These are phyloP conservation scores for Phaethornis superciliosus DNA, from an alignment of 2,113 vertebrate genomes.

Conservation along the genomic window DNA sequence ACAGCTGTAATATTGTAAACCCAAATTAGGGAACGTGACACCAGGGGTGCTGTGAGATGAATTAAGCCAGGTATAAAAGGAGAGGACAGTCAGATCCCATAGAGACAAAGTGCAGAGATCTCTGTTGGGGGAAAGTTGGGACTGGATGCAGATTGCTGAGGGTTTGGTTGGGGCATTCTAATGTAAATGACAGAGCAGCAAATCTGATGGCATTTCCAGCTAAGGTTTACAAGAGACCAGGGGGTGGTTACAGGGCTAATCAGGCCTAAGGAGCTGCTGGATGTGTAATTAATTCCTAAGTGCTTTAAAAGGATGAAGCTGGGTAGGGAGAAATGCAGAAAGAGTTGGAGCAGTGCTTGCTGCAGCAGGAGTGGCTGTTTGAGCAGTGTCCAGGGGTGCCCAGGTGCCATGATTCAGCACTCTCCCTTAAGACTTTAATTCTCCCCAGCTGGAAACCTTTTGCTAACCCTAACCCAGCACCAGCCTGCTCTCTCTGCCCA, in stretches of 20 bases:
- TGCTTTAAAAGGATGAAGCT: neutral
- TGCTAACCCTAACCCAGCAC: too few relatives aligned
- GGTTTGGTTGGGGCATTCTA: neutral
- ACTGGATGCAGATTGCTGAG: neutral
- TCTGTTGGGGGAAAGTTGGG: neutral
- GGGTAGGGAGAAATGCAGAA: neutral
- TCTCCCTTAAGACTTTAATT: neutral
- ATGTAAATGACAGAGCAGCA: neutral
- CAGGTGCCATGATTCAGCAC: neutral
- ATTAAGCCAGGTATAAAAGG: neutral
- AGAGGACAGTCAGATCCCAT: neutral
- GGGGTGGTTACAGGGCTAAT: neutral
- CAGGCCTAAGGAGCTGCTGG: neutral
- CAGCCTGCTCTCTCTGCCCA: neutral
- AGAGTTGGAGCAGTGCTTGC: neutral
- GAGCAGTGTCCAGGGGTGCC: neutral
- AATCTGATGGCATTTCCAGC: neutral
- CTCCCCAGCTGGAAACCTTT: neutral
- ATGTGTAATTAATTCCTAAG: neutral
- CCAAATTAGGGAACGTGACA: neutral
- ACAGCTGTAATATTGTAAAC: neutral
- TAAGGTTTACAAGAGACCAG: neutral
- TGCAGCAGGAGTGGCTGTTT: rapidly evolving
- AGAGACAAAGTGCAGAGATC: neutral
- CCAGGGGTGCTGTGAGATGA: neutral